Evolutionary conservation across 2,113 vertebrate species (phyloP).

Genomic region (Hemichromis elongatus): DNA sequence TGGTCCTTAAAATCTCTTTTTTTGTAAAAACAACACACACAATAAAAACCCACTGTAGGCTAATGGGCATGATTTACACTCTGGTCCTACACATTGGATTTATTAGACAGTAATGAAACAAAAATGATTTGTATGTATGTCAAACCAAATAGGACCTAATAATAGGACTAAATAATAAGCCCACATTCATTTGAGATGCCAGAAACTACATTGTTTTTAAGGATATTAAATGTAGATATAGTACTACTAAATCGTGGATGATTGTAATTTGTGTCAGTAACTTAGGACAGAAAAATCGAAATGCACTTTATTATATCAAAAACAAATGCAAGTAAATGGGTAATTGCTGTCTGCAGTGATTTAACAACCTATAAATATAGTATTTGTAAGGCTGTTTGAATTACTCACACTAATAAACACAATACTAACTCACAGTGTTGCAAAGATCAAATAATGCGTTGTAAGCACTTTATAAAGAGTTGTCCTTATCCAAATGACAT

Average conservation of each 20-base stretch:
- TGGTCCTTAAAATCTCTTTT: not conserved
- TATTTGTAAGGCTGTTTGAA: not conserved
- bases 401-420: too few species aligned
- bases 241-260: not conserved
- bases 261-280: not conserved
- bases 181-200: not conserved
- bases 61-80: not conserved
- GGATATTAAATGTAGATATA: not conserved
- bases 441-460: not conserved
- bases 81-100: not conserved
- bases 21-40: not conserved
- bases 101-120: not conserved
- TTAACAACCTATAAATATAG: not conserved
- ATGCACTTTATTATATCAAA: not conserved
- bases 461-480: not conserved
- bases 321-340: not conserved
- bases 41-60: not conserved
- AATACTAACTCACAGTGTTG: not conserved
- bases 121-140: not conserved
- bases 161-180: not conserved
- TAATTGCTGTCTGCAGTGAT: not conserved
- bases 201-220: not conserved
- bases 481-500: not conserved
- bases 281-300: too few species aligned
- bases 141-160: not conserved